These are phyloP conservation scores for Leistus spinibarbis DNA, from an alignment of 2,888 invertebrate species.

Conservation along the genomic window DNA sequence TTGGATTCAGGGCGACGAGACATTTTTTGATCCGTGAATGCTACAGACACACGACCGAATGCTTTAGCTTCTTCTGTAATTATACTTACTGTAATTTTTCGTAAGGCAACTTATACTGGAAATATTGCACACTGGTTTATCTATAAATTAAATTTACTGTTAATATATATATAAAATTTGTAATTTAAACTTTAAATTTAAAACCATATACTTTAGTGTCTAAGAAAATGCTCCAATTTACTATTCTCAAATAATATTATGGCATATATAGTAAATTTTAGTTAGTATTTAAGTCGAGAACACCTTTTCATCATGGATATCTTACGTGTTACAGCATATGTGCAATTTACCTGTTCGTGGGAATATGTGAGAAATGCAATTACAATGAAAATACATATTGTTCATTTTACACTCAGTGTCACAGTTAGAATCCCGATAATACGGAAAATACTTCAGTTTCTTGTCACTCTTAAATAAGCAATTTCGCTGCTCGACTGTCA, in stretches of 20 bases:
- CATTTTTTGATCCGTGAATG: not conserved
- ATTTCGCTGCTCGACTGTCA: slow-evolving; percentile 47
- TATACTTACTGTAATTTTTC: slow-evolving; percentile 20
- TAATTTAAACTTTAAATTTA: no score
- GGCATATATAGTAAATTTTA: no score
- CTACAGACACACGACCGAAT: not conserved
- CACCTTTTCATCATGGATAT: no score
- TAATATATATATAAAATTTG: no score
- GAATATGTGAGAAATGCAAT: slow-evolving; percentile 51
- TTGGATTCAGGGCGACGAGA: no score
- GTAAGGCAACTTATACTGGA: slow-evolving; percentile 50
- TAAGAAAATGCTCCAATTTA: not conserved
- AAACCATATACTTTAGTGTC: no score
- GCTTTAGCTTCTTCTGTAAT: not conserved
- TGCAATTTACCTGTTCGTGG: slow-evolving; percentile 42
- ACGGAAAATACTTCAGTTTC: slow-evolving; percentile 46
- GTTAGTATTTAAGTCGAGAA: no score
- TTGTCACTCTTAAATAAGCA: slow-evolving; percentile 47
- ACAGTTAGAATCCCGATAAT: slow-evolving; percentile 52
- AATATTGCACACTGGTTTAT: slow-evolving; percentile 50
- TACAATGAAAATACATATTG: slow-evolving; percentile 46
- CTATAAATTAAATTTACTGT: slow-evolving; percentile 43
- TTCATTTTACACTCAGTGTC: slow-evolving; percentile 47
- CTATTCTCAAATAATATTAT: no score
- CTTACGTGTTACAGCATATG: slow-evolving; percentile 3